phyloP scores from a whole-genome alignment of 92 coral and sea anemone genomes.

The Blastomussa wellsi region DNA sequence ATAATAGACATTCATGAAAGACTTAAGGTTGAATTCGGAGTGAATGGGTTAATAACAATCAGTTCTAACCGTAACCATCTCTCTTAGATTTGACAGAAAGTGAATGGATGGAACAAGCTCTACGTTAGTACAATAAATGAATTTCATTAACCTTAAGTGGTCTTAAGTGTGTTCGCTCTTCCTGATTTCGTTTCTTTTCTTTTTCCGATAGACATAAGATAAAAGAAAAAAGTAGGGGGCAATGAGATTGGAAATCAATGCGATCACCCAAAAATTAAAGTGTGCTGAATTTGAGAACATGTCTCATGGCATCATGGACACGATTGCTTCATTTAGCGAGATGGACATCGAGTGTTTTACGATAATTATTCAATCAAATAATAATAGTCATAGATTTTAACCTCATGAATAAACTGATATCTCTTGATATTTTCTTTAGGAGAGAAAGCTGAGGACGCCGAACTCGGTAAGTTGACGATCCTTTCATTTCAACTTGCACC shows the following conservation, averaged over 20 bases:
- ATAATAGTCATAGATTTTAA: no score
- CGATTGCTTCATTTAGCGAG: no score
- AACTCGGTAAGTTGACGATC: neutral
- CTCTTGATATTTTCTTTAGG: neutral
- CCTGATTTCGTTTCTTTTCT: neutral
- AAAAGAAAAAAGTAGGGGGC: neutral
- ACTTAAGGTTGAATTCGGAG: neutral
- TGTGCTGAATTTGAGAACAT: no score
- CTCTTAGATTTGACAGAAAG: constrained; percentile 11
- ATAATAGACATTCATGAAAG: neutral
- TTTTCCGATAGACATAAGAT: neutral
- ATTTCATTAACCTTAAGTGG: neutral
- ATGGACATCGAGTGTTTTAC: no score
- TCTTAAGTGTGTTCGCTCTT: no score
- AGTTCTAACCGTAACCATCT: constrained; percentile 1
- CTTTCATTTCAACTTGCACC: neutral
- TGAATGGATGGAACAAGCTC: constrained; percentile 30
- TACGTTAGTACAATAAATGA: neutral
- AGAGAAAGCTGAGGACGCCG: constrained; percentile 10
- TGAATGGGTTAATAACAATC: neutral
- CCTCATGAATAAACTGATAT: no score
- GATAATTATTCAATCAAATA: no score
- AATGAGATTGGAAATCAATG: neutral
- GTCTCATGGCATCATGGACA: no score
- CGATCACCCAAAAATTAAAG: neutral